Conservation (phyloP, 2,888 invertebrate genomes). For the Phrixothrix hirtus region DNA sequence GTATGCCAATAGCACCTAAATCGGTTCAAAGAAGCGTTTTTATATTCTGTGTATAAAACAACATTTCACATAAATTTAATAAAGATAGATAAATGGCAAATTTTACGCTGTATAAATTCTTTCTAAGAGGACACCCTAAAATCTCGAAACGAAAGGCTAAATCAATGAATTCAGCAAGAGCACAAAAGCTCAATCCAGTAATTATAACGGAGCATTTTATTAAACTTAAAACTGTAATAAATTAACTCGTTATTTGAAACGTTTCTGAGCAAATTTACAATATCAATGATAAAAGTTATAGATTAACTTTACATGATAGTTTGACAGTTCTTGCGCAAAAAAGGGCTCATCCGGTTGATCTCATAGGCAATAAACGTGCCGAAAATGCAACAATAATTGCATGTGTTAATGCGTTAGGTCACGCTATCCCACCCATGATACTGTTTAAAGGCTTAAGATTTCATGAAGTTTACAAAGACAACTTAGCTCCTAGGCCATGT, state of each 20-base stretch:
- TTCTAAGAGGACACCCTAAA: not conserved
- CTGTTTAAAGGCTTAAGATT: not conserved
- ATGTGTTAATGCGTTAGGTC: not conserved
- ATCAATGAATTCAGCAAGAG: not conserved
- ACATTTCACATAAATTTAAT: not conserved
- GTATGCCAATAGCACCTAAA: too few relatives aligned
- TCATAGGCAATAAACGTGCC: not conserved
- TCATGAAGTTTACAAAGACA: conserved; percentile 2
- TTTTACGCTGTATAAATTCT: not conserved
- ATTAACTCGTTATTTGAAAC: not conserved
- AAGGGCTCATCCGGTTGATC: not conserved
- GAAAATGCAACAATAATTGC: not conserved
- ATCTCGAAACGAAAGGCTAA: not conserved
- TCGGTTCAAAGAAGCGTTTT: not conserved
- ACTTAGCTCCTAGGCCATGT: conserved; percentile 8
- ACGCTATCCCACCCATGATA: not conserved
- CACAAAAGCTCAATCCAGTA: not conserved
- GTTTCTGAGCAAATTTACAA: not conserved
- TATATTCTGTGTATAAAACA: too few relatives aligned
- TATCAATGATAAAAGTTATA: not conserved
- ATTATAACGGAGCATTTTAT: not conserved
- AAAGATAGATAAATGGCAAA: not conserved
- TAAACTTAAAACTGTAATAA: not conserved
- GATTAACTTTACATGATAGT: not conserved
- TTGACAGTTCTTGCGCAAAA: not conserved